These are phyloP conservation scores for Aspidiotus rigidus DNA, from an alignment of 2,888 invertebrate genomes.

Conservation along the genomic window DNA sequence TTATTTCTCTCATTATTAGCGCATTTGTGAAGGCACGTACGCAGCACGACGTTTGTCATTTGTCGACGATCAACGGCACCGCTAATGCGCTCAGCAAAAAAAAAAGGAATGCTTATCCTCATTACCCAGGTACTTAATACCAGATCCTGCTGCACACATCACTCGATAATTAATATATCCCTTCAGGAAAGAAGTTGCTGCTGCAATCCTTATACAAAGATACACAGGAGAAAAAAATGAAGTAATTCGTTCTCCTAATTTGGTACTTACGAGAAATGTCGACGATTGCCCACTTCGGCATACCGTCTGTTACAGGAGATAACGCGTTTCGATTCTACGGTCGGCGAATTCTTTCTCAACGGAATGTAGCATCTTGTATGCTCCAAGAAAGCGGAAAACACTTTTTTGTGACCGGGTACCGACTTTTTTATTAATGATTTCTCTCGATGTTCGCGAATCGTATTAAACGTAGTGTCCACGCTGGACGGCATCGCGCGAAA, in stretches of 20 bases:
- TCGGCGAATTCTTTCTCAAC: conserved; percentile 24
- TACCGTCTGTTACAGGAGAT: conserved; percentile 27
- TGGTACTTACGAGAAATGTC: conserved; percentile 22
- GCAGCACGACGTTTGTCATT: no score
- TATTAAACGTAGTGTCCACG: conserved; percentile 9
- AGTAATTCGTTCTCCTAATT: background rate
- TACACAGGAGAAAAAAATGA: no score
- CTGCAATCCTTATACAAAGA: no score
- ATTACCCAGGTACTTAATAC: no score
- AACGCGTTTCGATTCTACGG: conserved; percentile 10
- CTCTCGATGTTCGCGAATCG: conserved; percentile 16
- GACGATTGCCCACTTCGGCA: conserved; percentile 24
- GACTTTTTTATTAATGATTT: conserved; percentile 19
- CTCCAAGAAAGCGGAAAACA: conserved; percentile 26
- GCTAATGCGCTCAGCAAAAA: no score
- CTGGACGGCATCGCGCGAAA: conserved; percentile 24
- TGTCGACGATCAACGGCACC: no score
- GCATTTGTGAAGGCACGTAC: no score
- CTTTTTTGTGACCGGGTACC: conserved; percentile 7
- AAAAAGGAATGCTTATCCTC: no score
- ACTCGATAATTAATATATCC: no score
- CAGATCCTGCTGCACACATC: no score
- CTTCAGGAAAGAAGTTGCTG: no score
- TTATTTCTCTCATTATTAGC: no score
- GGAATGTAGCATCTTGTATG: conserved; percentile 28